Conservation (phyloP, 2,888 invertebrate species). For the Epistrophella euchroma region DNA sequence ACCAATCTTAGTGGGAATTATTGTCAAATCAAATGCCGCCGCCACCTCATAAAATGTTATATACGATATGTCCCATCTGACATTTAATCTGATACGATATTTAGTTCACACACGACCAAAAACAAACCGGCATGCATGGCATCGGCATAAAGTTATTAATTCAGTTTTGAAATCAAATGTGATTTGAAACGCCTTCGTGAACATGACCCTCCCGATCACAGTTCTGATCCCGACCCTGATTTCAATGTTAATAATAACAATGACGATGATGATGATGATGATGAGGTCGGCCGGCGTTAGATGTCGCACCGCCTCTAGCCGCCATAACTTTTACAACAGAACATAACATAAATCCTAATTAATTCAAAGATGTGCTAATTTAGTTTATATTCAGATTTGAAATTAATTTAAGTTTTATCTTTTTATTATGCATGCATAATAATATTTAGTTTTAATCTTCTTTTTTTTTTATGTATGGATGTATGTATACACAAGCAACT, state of each 20-base stretch:
- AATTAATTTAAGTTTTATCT: slow-evolving; percentile 43
- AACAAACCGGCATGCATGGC: neutral
- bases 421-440: slow-evolving; percentile 44
- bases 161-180: slow-evolving; percentile 47
- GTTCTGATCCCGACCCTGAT: neutral
- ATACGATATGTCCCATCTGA: slow-evolving; percentile 60
- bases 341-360: slow-evolving; percentile 72
- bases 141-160: slow-evolving; percentile 57
- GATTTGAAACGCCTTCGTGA: slow-evolving; percentile 60
- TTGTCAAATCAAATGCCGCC: slow-evolving; percentile 64
- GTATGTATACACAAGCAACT: neutral
- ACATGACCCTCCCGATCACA: slow-evolving; percentile 15
- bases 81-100: slow-evolving; percentile 46
- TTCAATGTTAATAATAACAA: neutral
- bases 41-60: slow-evolving; percentile 60
- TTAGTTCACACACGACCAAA: slow-evolving; percentile 18
- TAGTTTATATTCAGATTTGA: slow-evolving; percentile 49
- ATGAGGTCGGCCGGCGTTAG: slow-evolving; percentile 6
- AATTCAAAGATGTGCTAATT: slow-evolving; percentile 75
- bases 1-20: slow-evolving; percentile 42
- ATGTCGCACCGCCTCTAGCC: neutral
- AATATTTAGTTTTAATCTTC: slow-evolving; percentile 3
- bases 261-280: neutral
- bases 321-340: slow-evolving; percentile 55
- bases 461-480: neutral